Evolutionary conservation across 2,113 vertebrate species (phyloP), one percentile per base, ranked within the genome.

Genomic region (Gnathonemus longibarbis): DNA sequence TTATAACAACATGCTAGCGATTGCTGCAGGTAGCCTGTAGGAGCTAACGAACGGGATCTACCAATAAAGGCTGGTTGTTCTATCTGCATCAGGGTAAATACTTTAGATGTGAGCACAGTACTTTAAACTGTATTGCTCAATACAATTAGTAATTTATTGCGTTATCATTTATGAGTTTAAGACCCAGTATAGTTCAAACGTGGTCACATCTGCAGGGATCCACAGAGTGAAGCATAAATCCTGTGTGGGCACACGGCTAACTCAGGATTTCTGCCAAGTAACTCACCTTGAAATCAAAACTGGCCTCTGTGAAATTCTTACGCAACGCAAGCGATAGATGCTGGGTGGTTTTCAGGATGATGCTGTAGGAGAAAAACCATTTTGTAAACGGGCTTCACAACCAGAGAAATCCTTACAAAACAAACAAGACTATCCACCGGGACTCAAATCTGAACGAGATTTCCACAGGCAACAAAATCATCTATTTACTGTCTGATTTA

Each of bases 231-330:
- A 21, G 70, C 46, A 13, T 42, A 46, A 74, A 35, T 31, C 87
- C 58, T n/a, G 24, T 10, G 3, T 21, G 48, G 45, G 42, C 9
- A 35, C 27, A 87, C 27, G 15, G 31, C 85, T 53, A 52, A 87
- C 49, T 42, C 74, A 80, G 74, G 74, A 50, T n/a, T 86, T 86
- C 84, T 48, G 53, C 53, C 8, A 88, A 91, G 89, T 13, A 88
- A 90, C 92, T 92, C 95, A 97, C 97, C 95, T 97, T 97, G 92
- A 97, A 97, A 93, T 97, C 97, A 58, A 97, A 97, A 94, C 97
- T 96, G 6, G 95, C 94, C 91, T 97, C 96, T 10, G 95, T 96
- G 95, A 97, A 97, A 91, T 96, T 97, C 95, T 97, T 97, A 92
- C 97, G 97, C 90, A 97, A 93, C 0, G 96, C 96, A 85, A 96